Base-by-base conservation (phyloP, 1,140 invertebrate genomes). In the Diabrotica virgifera region DNA sequence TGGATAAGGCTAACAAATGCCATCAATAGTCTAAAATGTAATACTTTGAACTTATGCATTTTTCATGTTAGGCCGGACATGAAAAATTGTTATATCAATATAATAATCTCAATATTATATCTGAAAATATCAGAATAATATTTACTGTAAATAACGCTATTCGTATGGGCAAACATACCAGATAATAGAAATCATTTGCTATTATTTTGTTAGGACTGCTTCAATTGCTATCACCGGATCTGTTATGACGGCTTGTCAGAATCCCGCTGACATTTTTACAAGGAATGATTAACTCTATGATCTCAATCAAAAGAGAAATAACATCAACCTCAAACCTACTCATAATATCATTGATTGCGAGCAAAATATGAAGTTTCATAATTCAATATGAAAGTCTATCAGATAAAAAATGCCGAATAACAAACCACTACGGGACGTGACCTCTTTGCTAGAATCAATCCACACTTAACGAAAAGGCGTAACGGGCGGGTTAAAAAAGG, bases 321-420 rank as follows among this genome's bases (percentile, higher is more conserved):
- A n/a, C 40, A 46, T 46, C 40, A 46, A 46, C n/a, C 40, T 46
- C 40, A 10, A 46, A 46, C 40, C 8, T 46, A n/a, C 40, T 46
- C 40, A 46, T 46, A 46, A 46, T 46, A 46, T 46, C 40, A 46
- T 46, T 46, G 40, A 46, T 46, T 46, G 40, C 40, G 40, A 46
- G 40, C 8, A 46, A 46, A 46, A 10, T 46, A 46, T 46, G 5
- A 46, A 46, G 40, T 10, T 10, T 46, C 40, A 46, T 46, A 46
- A 46, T 46, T 46, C 40, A 46, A 46, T 46, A 46, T 46, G 40
- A 46, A 46, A 46, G 40, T 46, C 40, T 46, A 46, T 46, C 40
- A 46, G 40, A 46, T 46, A 46, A 46, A 46, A 46, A 46, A 46
- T 46, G 40, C 40, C 40, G 40, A 46, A 46, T 46, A 46, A 46